phyloP scores from a whole-genome alignment of 30 jellyfish, hydroid and myxozoan genomes.

The Pseudorhiza aurosa region DNA sequence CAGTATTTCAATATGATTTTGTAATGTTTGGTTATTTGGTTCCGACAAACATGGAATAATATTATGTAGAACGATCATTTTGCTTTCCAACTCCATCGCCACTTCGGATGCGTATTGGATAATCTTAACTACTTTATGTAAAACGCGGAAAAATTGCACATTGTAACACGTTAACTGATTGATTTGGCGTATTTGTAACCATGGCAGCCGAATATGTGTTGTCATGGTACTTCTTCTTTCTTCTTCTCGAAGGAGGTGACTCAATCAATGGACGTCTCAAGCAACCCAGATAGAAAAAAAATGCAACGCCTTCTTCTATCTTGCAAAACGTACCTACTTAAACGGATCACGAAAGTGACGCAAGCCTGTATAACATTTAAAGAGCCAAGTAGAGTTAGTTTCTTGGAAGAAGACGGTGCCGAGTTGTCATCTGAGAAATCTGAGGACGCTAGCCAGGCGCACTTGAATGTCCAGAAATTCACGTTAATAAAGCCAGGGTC shows the following conservation, averaged over 20 bases:
- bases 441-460: not conserved
- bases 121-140: no score
- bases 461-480: constrained; percentile 29
- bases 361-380: not conserved
- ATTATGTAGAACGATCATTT: no score
- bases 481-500: constrained; percentile 4
- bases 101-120: no score
- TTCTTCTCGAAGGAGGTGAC: constrained; percentile 47
- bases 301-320: constrained; percentile 20
- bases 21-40: no score
- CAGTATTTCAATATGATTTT: no score
- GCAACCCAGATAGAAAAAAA: constrained; percentile 43
- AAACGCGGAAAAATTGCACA: no score
- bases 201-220: no score
- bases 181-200: no score
- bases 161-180: no score
- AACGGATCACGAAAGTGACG: not conserved
- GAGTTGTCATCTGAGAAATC: not conserved
- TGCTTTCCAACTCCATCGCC: no score
- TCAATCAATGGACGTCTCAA: constrained; percentile 39
- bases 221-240: not conserved
- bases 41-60: no score
- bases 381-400: constrained; percentile 59
- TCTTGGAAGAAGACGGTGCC: constrained; percentile 6
- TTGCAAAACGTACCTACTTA: constrained; percentile 33